Percentiles rank a stretch among this genome's conserved stretches.
Conservation (phyloP, 2,888 invertebrate species). For the Trichogramma dendrolimi region DNA sequence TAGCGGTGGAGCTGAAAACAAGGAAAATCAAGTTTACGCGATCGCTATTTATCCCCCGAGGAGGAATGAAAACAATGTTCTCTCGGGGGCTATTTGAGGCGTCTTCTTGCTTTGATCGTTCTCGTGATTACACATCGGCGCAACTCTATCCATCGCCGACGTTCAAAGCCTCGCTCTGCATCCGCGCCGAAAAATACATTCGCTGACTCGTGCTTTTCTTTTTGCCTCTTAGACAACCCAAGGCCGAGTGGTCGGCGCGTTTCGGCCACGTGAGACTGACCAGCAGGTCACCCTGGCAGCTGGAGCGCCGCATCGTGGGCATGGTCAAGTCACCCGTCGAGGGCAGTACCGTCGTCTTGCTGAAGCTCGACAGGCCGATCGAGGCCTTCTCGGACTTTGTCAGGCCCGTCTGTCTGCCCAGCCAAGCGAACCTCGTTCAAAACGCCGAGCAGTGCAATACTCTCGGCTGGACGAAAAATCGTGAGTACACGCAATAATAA, state of each 20-base stretch:
- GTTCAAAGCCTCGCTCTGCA: too few relatives aligned
- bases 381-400: conserved; percentile 74
- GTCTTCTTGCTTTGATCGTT: too few relatives aligned
- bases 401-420: conserved; percentile 75
- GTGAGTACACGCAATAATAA: conserved; percentile 47
- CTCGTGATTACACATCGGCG: too few relatives aligned
- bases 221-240: conserved; percentile 62
- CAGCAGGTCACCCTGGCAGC: conserved; percentile 82
- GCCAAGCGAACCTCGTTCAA: conserved; percentile 53
- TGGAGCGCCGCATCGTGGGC: conserved; percentile 76
- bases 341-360: conserved; percentile 78
- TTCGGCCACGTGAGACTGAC: conserved; percentile 73
- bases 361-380: conserved; percentile 73
- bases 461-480: conserved; percentile 79
- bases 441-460: conserved; percentile 68
- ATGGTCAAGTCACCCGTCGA: conserved; percentile 87
- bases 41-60: too few relatives aligned
- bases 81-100: too few relatives aligned
- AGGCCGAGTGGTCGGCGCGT: conserved; percentile 81
- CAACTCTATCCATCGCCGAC: too few relatives aligned
- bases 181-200: too few relatives aligned
- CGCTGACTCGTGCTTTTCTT: too few relatives aligned
- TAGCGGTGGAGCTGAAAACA: too few relatives aligned
- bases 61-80: too few relatives aligned
- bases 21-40: too few relatives aligned